Conservation (phyloP, 2,113 vertebrate species). For the Sceloporus undulatus region DNA sequence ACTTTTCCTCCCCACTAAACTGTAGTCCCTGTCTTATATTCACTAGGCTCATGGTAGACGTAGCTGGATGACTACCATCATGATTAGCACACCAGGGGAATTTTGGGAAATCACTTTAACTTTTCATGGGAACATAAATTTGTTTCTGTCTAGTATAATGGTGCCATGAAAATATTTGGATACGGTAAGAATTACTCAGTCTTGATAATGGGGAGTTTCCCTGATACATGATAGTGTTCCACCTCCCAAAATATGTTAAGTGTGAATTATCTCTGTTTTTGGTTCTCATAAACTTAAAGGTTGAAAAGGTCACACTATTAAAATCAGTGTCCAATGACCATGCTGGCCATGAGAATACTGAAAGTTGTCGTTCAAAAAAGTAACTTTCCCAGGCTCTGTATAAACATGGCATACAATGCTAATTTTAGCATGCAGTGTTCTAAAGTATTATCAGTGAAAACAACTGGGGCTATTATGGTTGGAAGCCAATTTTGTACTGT, state of each 20-base stretch:
- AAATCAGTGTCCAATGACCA: too few species aligned
- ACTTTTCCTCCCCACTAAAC: neutral
- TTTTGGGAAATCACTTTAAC: neutral
- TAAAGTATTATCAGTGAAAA: neutral
- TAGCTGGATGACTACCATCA: neutral
- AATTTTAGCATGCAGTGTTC: neutral
- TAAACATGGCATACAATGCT: too few species aligned
- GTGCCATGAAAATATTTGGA: neutral
- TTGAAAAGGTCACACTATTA: too few species aligned
- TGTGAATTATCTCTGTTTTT: neutral
- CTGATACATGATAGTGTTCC: neutral
- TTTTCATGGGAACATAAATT: neutral
- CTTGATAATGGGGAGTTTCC: neutral
- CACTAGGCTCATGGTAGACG: neutral
- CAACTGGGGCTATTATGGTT: neutral
- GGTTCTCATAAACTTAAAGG: too few species aligned
- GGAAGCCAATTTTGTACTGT: conserved; percentile 33
- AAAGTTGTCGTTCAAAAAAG: too few species aligned
- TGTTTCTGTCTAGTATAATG: neutral
- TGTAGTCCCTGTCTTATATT: neutral
- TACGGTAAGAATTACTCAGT: neutral
- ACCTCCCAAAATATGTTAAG: neutral
- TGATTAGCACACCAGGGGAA: neutral
- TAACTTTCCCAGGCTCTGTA: too few species aligned
- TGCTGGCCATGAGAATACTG: too few species aligned